Evolutionary conservation across 2,113 vertebrate genomes (phyloP), one percentile per base, ranked within the genome.

Genomic region (Apteryx owenii): DNA sequence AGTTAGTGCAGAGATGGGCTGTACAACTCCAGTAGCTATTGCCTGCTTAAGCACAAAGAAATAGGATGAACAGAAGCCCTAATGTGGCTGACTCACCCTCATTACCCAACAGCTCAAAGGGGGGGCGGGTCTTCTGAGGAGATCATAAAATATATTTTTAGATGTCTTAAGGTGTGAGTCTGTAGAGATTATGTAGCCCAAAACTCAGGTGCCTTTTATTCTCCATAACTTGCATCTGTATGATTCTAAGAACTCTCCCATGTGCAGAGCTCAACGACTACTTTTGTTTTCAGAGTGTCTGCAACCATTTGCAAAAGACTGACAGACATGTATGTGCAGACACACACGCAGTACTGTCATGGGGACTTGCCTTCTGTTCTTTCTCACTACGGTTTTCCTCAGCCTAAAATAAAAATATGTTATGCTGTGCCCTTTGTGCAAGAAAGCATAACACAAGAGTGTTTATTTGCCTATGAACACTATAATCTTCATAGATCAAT

Each of bases 391-490:
- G 25, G 65, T 82, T 95, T 89, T 81, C 78, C 89, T 92, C 86
- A 92, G 73, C 22, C 69, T 56, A 81, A 93, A 94, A 93, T 76
- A 89, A 90, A 92, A 91, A 70, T 72, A 56, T 44, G 69, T 72
- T 80, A 79, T 7, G 19, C 62, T 50, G 44, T 44, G 68, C 61
- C 72, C 66, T 71, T 92, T 80, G 81, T 85, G 73, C 81, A 89
- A 95, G 81, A 75, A 94, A 93, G 46, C 46, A 48, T 71, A 91
- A 83, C 85, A 64, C 56, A 21, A 10, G 53, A 93, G 84, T 93
- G 92, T 97, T 95, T 97, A 95, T 97, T 96, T 97, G 92, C 86
- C 90, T 94, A 40, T 70, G 89, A 97, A 89, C 86, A 64, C 38
- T 11, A 22, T 85, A 89, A 89, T 92, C 91, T 97, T 89, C 94